Evolutionary conservation across 2,113 vertebrate genomes (phyloP).

Genomic region (Aegypius monachus): DNA sequence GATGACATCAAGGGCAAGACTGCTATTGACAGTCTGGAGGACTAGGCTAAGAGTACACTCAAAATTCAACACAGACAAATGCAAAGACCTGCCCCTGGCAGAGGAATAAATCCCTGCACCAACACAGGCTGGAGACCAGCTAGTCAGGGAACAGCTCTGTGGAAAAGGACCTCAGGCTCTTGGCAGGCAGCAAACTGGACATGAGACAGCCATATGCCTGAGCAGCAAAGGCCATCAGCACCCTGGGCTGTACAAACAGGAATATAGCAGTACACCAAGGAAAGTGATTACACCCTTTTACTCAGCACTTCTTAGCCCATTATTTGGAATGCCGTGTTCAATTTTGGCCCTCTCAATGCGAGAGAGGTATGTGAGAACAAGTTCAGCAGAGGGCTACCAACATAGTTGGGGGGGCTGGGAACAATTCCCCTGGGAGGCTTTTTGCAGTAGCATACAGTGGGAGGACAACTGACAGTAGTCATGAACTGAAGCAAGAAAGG

Average conservation of each 20-base stretch:
- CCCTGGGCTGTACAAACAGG: background rate
- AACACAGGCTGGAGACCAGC: background rate
- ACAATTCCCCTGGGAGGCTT: background rate
- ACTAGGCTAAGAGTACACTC: background rate
- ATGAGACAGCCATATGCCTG: background rate
- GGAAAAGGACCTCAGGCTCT: background rate
- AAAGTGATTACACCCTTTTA: background rate
- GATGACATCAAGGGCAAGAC: background rate
- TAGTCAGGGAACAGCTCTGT: background rate
- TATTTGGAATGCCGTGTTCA: background rate
- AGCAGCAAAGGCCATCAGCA: background rate
- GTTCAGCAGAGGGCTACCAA: background rate
- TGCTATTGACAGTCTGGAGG: background rate
- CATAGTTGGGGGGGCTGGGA: background rate
- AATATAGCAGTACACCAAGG: background rate
- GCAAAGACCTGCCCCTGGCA: background rate
- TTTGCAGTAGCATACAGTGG: background rate
- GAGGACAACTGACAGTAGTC: background rate
- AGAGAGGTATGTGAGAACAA: background rate
- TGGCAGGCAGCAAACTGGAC: background rate
- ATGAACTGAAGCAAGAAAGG: background rate
- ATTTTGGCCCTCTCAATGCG: background rate
- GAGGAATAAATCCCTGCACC: background rate
- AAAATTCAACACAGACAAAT: background rate
- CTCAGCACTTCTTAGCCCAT: background rate